Evolutionary conservation across 2,113 vertebrate genomes (phyloP).

Genomic region (Lepisosteus oculatus): DNA sequence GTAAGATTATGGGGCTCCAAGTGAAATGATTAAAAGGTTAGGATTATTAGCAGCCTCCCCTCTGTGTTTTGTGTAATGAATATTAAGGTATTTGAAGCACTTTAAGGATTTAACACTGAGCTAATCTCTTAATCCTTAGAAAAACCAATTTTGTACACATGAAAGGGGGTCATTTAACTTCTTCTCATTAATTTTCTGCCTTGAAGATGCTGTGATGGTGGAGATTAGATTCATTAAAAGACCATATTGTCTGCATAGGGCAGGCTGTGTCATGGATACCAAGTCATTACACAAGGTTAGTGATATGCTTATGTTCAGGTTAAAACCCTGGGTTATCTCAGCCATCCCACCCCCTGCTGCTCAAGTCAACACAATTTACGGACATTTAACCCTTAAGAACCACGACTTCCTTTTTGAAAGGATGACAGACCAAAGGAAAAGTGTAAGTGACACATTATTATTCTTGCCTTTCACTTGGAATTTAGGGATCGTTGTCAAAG

Average conservation of each 20-base stretch:
- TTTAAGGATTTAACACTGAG: conserved; percentile 88
- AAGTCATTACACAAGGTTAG: conserved; percentile 54
- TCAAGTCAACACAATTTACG: conserved; percentile 36
- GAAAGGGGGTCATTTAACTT: conserved; percentile 84
- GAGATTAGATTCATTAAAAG: conserved; percentile 87
- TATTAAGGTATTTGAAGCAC: conserved; percentile 91
- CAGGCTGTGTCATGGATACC: conserved; percentile 57
- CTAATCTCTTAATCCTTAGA: conserved; percentile 96
- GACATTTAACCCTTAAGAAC: conserved; percentile 47
- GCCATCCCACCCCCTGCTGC: conserved; percentile 25
- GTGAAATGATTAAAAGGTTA: conserved; percentile 65
- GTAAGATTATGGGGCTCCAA: conserved; percentile 49
- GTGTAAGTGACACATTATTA: conserved; percentile 1
- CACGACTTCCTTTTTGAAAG: neutral
- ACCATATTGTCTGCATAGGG: conserved; percentile 63
- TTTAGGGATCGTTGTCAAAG: neutral
- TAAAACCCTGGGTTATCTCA: conserved; percentile 39
- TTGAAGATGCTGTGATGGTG: conserved; percentile 81
- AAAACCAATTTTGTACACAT: conserved; percentile 88
- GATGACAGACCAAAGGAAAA: conserved; percentile 1
- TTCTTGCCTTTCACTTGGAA: conserved; percentile 7
- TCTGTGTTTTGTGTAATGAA: conserved; percentile 88
- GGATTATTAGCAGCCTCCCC: conserved; percentile 66
- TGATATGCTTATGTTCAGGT: conserved; percentile 39
- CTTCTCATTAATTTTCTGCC: conserved; percentile 90